Evolutionary conservation across 1,140 invertebrate genomes (phyloP).

Genomic region (Choristoneura fumiferana): DNA sequence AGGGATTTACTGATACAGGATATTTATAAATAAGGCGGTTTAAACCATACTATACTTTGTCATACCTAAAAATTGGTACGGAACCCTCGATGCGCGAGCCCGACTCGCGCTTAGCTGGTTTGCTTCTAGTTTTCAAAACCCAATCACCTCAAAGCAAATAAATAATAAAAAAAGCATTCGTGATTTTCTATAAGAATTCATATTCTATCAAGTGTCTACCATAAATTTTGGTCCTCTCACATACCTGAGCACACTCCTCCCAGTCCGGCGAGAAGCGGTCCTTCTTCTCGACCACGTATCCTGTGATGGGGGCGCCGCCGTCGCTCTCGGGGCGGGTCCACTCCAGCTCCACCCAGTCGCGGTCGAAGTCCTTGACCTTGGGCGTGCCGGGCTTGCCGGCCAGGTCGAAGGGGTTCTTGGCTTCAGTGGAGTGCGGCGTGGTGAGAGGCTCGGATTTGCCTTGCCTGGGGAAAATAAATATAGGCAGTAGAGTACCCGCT

Average conservation of each 20-base stretch:
- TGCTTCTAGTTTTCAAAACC: too few relatives aligned
- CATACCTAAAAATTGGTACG: too few relatives aligned
- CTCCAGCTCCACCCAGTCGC: constrained; percentile 95
- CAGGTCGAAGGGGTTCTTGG: constrained; percentile 98
- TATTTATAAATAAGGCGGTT: too few relatives aligned
- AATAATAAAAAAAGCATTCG: too few relatives aligned
- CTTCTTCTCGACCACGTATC: constrained; percentile 97
- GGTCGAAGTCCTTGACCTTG: constrained; percentile 94
- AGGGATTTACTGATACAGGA: too few relatives aligned
- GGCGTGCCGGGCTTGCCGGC: constrained; percentile 83
- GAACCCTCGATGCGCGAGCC: too few relatives aligned
- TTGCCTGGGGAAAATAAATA: constrained; percentile 78
- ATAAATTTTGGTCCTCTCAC: too few relatives aligned
- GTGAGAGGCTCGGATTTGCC: constrained; percentile 96
- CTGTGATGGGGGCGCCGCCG: constrained; percentile 93
- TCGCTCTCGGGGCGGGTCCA: constrained; percentile 93
- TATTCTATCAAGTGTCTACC: too few relatives aligned
- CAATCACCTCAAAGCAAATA: too few relatives aligned
- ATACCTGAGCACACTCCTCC: constrained; percentile 90
- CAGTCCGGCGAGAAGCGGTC: constrained; percentile 93
- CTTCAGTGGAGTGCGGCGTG: constrained; percentile 92
- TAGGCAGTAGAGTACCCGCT: background rate
- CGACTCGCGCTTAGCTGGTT: too few relatives aligned
- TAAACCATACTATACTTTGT: too few relatives aligned
- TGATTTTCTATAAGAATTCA: too few relatives aligned